phyloP scores from a whole-genome alignment of 2,797 vertebrate genomes.

The Acipenser transmontanus region DNA sequence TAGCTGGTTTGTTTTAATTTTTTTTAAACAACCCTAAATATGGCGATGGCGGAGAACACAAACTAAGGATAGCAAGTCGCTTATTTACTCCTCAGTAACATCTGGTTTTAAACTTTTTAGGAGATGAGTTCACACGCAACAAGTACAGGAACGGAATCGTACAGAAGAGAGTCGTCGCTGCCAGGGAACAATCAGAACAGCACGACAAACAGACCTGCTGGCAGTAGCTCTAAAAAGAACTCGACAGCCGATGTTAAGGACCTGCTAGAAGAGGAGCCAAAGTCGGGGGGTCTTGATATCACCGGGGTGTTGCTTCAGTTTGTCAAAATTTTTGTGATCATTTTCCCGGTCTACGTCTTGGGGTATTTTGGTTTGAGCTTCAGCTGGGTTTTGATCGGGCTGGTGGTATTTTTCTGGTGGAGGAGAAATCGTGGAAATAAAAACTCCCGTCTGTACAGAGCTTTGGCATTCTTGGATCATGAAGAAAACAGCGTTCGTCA shows the following conservation, averaged over 20 bases:
- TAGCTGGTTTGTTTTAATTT: background rate
- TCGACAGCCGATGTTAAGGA: slow-evolving; percentile 27
- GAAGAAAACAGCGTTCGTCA: slow-evolving; percentile 65
- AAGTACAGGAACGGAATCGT: slow-evolving; percentile 43
- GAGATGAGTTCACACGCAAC: slow-evolving; percentile 44
- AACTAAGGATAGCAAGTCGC: background rate
- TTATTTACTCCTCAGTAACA: background rate
- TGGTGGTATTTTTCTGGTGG: slow-evolving; percentile 77
- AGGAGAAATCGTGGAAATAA: slow-evolving; percentile 59
- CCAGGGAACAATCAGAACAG: slow-evolving; percentile 37
- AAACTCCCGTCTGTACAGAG: slow-evolving; percentile 64
- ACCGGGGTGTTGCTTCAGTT: slow-evolving; percentile 77
- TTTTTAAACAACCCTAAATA: background rate
- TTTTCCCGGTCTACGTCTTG: slow-evolving; percentile 84
- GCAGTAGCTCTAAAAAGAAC: slow-evolving; percentile 5
- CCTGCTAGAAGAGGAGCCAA: slow-evolving; percentile 36
- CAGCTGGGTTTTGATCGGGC: slow-evolving; percentile 86
- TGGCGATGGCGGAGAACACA: background rate
- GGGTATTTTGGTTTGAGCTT: slow-evolving; percentile 93
- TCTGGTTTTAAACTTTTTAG: slow-evolving; percentile 19
- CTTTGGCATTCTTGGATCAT: slow-evolving; percentile 78
- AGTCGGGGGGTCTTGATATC: slow-evolving; percentile 53
- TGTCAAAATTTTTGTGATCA: slow-evolving; percentile 77
- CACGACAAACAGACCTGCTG: slow-evolving; percentile 15
- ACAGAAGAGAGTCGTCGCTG: slow-evolving; percentile 30